Conservation (phyloP, 2,888 invertebrate genomes). For the Netelia fuscicornis region DNA sequence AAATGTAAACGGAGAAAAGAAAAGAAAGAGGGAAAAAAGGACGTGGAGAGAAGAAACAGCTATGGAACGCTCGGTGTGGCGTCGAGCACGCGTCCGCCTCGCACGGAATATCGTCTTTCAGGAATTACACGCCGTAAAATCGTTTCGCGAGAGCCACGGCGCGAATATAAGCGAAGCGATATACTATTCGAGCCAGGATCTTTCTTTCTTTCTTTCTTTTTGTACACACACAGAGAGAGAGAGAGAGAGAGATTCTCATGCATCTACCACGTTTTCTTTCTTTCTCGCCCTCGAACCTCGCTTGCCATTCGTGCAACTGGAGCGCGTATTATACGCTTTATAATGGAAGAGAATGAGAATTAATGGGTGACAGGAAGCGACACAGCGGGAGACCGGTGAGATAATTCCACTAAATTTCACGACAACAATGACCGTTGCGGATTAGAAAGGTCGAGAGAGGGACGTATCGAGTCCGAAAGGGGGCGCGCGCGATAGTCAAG, state of each 20-base stretch:
- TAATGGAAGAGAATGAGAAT: conserved; percentile 29
- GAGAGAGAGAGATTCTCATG: neutral
- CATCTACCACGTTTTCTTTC: neutral
- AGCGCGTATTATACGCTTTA: conserved; percentile 23
- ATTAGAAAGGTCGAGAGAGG: conserved; percentile 20
- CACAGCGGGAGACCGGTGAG: conserved; percentile 63
- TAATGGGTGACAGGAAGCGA: conserved; percentile 43
- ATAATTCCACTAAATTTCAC: conserved; percentile 79
- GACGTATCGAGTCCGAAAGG: conserved; percentile 10
- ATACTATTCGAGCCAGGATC: conserved; percentile 1
- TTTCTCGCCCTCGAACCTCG: neutral
- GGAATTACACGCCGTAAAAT: conserved; percentile 72
- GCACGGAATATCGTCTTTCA: conserved; percentile 71
- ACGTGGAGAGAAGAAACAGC: conserved; percentile 1
- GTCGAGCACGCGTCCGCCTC: conserved; percentile 35
- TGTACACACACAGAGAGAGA: neutral
- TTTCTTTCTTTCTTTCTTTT: neutral
- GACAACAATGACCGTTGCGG: conserved; percentile 68
- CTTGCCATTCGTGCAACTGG: conserved; percentile 23
- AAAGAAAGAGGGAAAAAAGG: conserved; percentile 17
- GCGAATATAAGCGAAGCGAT: neutral
- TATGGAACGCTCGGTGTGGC: conserved; percentile 9
- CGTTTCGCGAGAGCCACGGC: conserved; percentile 40
- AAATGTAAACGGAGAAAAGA: neutral
- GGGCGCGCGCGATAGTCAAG: conserved; percentile 52